Evolutionary conservation across 2,888 invertebrate species (phyloP).

Genomic region (Amphiduros pacificus): DNA sequence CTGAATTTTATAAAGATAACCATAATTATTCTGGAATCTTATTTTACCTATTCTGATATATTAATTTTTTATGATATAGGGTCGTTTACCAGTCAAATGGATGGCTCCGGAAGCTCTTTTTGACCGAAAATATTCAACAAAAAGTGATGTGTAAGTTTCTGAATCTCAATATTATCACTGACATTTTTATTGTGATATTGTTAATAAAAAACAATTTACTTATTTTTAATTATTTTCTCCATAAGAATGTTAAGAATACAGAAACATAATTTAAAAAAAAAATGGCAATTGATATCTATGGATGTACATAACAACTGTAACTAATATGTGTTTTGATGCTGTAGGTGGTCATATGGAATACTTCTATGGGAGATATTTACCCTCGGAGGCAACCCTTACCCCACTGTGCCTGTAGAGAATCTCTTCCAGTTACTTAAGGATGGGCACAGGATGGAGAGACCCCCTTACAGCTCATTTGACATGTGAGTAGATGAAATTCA

Average conservation of each 20-base stretch:
- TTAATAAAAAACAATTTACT: too few species aligned
- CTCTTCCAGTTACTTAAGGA: conserved; percentile 86
- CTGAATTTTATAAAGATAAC: too few species aligned
- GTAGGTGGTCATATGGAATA: conserved; percentile 95
- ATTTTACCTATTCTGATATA: too few species aligned
- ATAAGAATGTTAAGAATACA: too few species aligned
- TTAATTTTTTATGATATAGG: conserved; percentile 59
- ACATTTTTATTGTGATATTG: too few species aligned
- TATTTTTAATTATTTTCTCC: too few species aligned
- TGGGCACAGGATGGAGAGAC: conserved; percentile 93
- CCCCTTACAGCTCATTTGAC: conserved; percentile 89
- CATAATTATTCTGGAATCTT: too few species aligned
- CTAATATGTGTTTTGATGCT: conserved; percentile 62
- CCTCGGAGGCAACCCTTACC: conserved; percentile 94
- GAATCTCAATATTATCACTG: too few species aligned
- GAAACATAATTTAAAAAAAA: too few species aligned
- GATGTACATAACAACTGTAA: too few species aligned
- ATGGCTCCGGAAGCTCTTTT: conserved; percentile 99
- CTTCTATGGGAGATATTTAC: conserved; percentile 99
- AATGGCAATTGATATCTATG: too few species aligned
- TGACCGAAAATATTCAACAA: conserved; percentile 82
- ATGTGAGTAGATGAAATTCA: too few species aligned
- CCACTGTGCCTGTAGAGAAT: conserved; percentile 90
- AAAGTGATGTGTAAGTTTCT: conserved; percentile 72
- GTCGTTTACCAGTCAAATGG: conserved; percentile 96